Conservation (phyloP, 2,113 vertebrate genomes). For the Loxodonta africana region DNA sequence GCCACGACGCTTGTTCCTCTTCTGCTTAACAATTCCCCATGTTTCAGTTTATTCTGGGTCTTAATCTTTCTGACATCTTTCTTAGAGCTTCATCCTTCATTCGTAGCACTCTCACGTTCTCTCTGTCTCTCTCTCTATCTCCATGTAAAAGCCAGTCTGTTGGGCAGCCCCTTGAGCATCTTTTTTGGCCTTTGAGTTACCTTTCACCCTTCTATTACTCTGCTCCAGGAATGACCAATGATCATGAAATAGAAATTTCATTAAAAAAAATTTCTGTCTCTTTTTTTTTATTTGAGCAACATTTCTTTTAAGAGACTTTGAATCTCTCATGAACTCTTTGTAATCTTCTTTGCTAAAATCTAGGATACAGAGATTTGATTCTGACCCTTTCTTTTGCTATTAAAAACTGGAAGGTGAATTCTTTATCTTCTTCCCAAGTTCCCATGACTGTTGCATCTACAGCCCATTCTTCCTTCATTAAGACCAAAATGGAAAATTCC, state of each 20-base stretch:
- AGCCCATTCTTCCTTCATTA: constrained; percentile 20
- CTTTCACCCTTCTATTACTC: background rate
- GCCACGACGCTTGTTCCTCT: background rate
- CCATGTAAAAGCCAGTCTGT: background rate
- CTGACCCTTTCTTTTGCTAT: background rate
- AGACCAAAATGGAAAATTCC: background rate
- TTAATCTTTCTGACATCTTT: background rate
- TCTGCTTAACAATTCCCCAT: background rate
- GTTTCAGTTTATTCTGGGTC: background rate
- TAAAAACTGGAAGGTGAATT: background rate
- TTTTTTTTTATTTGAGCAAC: background rate
- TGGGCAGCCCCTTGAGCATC: background rate
- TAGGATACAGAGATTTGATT: background rate
- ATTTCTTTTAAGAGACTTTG: background rate
- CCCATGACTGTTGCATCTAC: background rate
- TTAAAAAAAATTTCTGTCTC: background rate
- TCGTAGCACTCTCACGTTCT: background rate
- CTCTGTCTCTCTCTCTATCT: background rate
- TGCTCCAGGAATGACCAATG: constrained; percentile 10
- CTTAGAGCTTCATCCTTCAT: background rate
- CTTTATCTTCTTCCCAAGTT: background rate
- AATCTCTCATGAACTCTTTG: constrained; percentile 12
- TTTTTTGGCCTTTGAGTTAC: background rate
- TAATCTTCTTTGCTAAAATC: constrained; percentile 44
- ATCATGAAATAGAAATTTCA: background rate